These are phyloP conservation scores for Camelus bactrianus DNA, from an alignment of 2,113 vertebrate species.

Conservation along the genomic window DNA sequence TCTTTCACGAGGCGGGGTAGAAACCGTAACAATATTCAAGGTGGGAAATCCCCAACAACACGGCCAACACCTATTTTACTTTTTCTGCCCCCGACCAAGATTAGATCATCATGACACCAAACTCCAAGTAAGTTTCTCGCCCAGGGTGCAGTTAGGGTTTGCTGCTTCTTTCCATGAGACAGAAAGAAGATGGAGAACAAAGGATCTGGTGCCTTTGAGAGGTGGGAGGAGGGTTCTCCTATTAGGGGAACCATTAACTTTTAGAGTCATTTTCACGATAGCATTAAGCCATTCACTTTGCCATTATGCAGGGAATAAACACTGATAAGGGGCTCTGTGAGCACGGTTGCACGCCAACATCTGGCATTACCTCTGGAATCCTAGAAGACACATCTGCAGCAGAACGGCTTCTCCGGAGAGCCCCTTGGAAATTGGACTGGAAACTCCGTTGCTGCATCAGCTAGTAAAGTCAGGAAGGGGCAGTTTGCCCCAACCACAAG, in stretches of 20 bases:
- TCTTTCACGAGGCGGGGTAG: neutral
- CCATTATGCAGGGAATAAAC: slow-evolving; percentile 53
- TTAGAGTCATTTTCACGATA: slow-evolving; percentile 62
- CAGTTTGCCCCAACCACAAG: neutral
- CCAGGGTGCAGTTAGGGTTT: too few relatives aligned
- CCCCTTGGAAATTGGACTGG: neutral
- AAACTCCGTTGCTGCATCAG: neutral
- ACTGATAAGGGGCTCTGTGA: neutral
- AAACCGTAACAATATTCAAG: neutral
- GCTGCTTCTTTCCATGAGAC: neutral
- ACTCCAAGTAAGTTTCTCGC: neutral
- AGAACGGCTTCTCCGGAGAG: neutral
- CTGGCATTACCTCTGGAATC: slow-evolving; percentile 55
- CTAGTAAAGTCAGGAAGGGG: neutral
- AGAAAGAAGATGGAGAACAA: neutral
- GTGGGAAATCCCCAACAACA: neutral
- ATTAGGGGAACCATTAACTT: slow-evolving; percentile 67
- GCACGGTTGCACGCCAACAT: slow-evolving; percentile 34
- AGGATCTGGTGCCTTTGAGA: neutral
- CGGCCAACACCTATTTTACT: neutral
- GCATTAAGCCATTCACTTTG: slow-evolving; percentile 63
- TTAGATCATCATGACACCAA: neutral
- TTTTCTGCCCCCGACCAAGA: neutral
- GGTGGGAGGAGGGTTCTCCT: neutral
- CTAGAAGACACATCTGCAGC: slow-evolving; percentile 16